Evolutionary conservation across 1,140 invertebrate genomes (phyloP).

Genomic region (Manduca sexta): DNA sequence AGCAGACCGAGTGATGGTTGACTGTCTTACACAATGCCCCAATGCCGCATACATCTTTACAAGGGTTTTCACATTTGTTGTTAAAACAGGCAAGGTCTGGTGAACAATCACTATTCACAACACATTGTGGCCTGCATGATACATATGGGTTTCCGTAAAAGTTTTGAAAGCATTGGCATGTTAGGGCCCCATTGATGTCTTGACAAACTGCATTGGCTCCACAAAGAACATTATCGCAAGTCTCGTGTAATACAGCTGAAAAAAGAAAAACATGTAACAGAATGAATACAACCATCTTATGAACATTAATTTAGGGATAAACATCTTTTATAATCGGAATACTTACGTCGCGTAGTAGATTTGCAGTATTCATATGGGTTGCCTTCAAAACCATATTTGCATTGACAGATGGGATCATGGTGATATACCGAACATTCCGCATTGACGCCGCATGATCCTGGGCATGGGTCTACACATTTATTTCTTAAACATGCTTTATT

Average conservation of each 20-base stretch:
- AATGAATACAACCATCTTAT: slow-evolving; percentile 13
- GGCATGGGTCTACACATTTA: slow-evolving; percentile 86
- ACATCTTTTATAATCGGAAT: slow-evolving; percentile 9
- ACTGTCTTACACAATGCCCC: slow-evolving; percentile 83
- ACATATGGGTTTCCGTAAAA: slow-evolving; percentile 84
- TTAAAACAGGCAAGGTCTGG: slow-evolving; percentile 82
- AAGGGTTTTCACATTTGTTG: slow-evolving; percentile 87
- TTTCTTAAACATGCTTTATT: slow-evolving; percentile 84
- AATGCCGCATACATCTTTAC: slow-evolving; percentile 83
- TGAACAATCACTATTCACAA: slow-evolving; percentile 84
- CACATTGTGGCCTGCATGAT: slow-evolving; percentile 84
- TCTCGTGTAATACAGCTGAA: slow-evolving; percentile 72
- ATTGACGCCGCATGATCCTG: slow-evolving; percentile 86
- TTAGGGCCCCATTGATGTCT: slow-evolving; percentile 73
- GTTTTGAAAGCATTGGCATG: slow-evolving; percentile 78
- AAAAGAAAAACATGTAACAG: slow-evolving; percentile 19
- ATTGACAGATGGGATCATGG: slow-evolving; percentile 85
- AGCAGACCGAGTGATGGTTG: slow-evolving; percentile 86
- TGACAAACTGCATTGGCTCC: slow-evolving; percentile 84
- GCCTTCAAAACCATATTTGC: slow-evolving; percentile 81
- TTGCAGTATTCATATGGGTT: slow-evolving; percentile 88
- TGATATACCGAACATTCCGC: slow-evolving; percentile 83
- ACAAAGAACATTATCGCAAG: slow-evolving; percentile 81
- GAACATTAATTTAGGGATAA: slow-evolving; percentile 4
- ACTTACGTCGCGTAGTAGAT: slow-evolving; percentile 60